phyloP scores from a whole-genome alignment of 2,113 vertebrate genomes.

The cattle (Bos taurus) region ARS-UCD2.0 NC_037329.1:16588001-16588500 shows the following conservation, averaged over 20 bases:
- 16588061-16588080: not conserved
- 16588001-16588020: not conserved
- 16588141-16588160: not conserved
- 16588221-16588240: not conserved
- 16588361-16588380: not conserved
- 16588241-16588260: not conserved
- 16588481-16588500: not conserved
- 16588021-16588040: not conserved
- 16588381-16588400: conserved; percentile 30
- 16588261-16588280: not conserved
- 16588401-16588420: conserved; percentile 1
- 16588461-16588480: not conserved
- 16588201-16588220: not conserved
- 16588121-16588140: not conserved
- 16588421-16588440: not conserved
- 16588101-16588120: not conserved
- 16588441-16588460: not conserved
- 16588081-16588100: not conserved
- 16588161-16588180: not conserved
- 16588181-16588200: not conserved
- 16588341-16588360: conserved; percentile 46
- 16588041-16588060: not conserved
- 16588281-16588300: conserved; percentile 22
- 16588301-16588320: not conserved
- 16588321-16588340: conserved; percentile 5